Evolutionary conservation across 30 jellyfish, hydroid and myxozoan species (phyloP).

Genomic region (Mastigias papua): DNA sequence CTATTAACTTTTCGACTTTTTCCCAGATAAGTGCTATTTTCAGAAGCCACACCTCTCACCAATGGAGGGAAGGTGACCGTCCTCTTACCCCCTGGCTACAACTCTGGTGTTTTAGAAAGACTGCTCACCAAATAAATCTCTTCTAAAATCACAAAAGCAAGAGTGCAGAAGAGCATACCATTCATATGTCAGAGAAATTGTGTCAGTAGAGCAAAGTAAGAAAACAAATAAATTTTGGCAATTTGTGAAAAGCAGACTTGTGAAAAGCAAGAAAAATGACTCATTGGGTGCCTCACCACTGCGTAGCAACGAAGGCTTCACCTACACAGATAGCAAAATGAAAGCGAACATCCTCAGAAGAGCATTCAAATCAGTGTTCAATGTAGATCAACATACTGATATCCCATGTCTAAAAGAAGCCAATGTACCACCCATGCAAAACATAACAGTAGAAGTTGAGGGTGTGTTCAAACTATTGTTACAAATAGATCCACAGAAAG

Average conservation of each 20-base stretch:
- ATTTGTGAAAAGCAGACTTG: slow-evolving; percentile 6
- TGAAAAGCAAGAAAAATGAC: not conserved
- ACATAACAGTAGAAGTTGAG: not conserved
- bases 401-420: too few relatives aligned
- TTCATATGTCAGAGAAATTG: slow-evolving; percentile 1
- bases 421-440: slow-evolving; percentile 19
- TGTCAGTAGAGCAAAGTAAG: too few relatives aligned
- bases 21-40: too few relatives aligned
- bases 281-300: slow-evolving; percentile 41
- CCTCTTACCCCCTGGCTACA: too few relatives aligned
- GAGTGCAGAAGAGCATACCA: slow-evolving; percentile 13
- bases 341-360: slow-evolving; percentile 25
- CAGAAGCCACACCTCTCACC: too few relatives aligned
- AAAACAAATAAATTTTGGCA: too few relatives aligned
- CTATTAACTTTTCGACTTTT: too few relatives aligned
- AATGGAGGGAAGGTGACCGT: too few relatives aligned
- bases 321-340: slow-evolving; percentile 22
- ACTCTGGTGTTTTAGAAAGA: too few relatives aligned
- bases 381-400: not conserved
- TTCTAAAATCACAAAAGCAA: slow-evolving; percentile 1
- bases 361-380: slow-evolving; percentile 32
- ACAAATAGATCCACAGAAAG: slow-evolving; percentile 25
- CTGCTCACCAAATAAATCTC: slow-evolving; percentile 4
- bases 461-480: slow-evolving; percentile 36
- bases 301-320: slow-evolving; percentile 10